Evolutionary conservation across 2,113 vertebrate genomes (phyloP), one percentile per base, ranked within the genome.

Genomic region (Shinisaurus crocodilurus): DNA sequence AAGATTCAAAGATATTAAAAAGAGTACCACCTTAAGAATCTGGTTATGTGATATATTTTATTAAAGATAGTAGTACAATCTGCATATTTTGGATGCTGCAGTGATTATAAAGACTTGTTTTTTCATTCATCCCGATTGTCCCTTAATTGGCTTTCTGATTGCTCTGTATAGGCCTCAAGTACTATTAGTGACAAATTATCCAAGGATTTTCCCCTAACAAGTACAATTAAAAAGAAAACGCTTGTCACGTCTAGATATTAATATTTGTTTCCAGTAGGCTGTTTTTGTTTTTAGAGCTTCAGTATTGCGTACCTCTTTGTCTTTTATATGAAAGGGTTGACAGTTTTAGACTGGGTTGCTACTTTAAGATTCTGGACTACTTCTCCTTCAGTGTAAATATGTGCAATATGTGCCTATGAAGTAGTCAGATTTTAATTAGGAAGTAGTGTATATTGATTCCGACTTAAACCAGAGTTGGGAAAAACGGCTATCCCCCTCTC

Each of bases 41-140:
- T 8, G 2, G 6, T 45, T 79, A 45, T 0, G 85, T 70, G 37
- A 18, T 8, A 16, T 43, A 60, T n/a, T 90, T 9, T 83, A 85
- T 75, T 2, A n/a, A n/a, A n/a, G n/a, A 80, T 3, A 69, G 0
- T 32, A 91, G 43, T 67, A 25, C 72, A 50, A 76, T 91, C 8
- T 85, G 72, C 81, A 1, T 90, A 86, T 92, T 92, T 86, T 45
- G 0, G 70, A 89, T 67, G 77, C 40, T 80, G 87, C 69, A 75
- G 77, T 63, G 80, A 60, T 88, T 90, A 77, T 81, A 88, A 77
- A 90, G 70, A 77, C 8, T 20, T 54, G 5, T 29, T n/a, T 85
- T 85, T 60, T 67, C 18, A n/a, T 20, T 45, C 25, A 32, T 48
- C 27, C 18, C 10, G 3, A 18, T 85, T 34, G 6, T 34, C 16